These are phyloP conservation scores for Campoplex nolae DNA, from an alignment of 2,888 invertebrate species.

Conservation along the genomic window DNA sequence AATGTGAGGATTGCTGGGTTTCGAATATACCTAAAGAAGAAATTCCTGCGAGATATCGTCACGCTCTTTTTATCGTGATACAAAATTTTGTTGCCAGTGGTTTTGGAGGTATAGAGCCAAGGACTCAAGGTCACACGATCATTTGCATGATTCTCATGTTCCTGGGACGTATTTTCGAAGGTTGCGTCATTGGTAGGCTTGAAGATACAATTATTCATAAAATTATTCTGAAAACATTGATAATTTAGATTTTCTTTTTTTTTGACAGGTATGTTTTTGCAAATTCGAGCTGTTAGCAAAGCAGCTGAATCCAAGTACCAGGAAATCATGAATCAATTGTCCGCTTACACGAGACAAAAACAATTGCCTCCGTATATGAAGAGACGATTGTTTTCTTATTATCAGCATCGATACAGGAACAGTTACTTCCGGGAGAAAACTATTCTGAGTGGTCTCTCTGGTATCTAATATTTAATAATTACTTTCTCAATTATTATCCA, in stretches of 20 bases:
- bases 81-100: conserved; percentile 79
- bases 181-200: conserved; percentile 78
- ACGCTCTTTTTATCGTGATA: conserved; percentile 78
- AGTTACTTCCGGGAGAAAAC: conserved; percentile 83
- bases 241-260: neutral
- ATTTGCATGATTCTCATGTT: conserved; percentile 78
- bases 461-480: conserved; percentile 68
- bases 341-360: conserved; percentile 83
- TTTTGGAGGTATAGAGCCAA: conserved; percentile 76
- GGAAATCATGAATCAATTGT: conserved; percentile 83
- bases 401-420: conserved; percentile 83
- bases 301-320: conserved; percentile 83
- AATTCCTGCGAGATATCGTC: conserved; percentile 72
- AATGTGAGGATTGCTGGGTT: conserved; percentile 78
- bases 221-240: neutral
- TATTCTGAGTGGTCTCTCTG: conserved; percentile 80
- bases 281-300: conserved; percentile 76
- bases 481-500: neutral
- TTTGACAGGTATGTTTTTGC: conserved; percentile 80
- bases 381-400: conserved; percentile 81
- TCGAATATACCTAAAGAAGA: conserved; percentile 61
- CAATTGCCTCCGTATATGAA: conserved; percentile 82
- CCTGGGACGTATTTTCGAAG: conserved; percentile 78
- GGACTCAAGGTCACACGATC: conserved; percentile 73
- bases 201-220: neutral